phyloP scores from a whole-genome alignment of 2,113 vertebrate species.

The Lophotis ruficrista region DNA sequence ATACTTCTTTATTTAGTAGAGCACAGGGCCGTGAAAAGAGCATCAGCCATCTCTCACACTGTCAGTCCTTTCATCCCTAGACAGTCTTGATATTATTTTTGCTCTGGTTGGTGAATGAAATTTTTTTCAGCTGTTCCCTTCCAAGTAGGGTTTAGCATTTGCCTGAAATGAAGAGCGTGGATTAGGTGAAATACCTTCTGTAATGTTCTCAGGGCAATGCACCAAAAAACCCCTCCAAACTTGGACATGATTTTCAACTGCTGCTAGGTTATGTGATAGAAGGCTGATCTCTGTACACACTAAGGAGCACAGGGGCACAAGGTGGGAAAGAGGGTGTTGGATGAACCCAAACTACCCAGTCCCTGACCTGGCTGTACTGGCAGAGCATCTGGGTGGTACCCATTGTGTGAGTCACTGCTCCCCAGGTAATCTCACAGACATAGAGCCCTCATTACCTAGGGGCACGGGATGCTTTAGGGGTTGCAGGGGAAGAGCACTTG shows the following conservation, averaged over 20 bases:
- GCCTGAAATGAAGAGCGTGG: neutral
- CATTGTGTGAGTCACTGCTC: accelerated
- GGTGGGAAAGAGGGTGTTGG: no score
- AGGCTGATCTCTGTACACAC: neutral
- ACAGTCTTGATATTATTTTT: neutral
- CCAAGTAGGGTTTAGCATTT: neutral
- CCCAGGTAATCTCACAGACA: neutral
- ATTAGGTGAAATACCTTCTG: neutral
- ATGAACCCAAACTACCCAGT: neutral
- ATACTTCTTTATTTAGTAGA: neutral
- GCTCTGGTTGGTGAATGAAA: neutral
- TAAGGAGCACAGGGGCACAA: neutral
- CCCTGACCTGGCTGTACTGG: neutral
- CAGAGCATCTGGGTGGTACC: neutral
- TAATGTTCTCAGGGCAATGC: neutral
- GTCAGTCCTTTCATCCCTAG: neutral
- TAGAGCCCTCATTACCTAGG: neutral
- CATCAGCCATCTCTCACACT: neutral
- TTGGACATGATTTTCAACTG: neutral
- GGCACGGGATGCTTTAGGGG: neutral
- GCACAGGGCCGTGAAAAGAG: neutral
- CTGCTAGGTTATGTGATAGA: neutral
- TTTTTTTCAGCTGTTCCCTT: neutral
- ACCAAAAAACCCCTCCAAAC: neutral
- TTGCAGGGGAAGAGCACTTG: neutral